Conservation (phyloP, 1,140 invertebrate species). For the Mycetomoellerius zeteki region DNA sequence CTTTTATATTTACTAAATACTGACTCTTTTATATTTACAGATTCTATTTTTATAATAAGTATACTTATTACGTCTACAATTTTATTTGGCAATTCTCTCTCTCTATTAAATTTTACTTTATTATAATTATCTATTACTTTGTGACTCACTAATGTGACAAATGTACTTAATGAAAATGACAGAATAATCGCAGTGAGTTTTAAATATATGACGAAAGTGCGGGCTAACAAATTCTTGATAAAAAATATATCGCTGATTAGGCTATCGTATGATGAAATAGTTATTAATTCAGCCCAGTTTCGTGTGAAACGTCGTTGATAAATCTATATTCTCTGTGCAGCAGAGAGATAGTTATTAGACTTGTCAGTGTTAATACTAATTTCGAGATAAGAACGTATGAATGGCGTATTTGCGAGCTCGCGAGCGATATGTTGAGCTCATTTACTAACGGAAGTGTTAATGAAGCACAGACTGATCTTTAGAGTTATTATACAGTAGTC, state of each 20-base stretch:
- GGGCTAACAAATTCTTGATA: not conserved
- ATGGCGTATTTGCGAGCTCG: constrained; percentile 45
- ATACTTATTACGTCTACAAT: not conserved
- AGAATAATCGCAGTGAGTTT: not conserved
- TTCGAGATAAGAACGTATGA: constrained; percentile 30
- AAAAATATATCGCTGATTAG: constrained; percentile 35
- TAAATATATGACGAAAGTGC: constrained; percentile 20
- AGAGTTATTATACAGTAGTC: constrained; percentile 67
- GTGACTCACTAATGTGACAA: no score
- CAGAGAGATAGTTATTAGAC: constrained; percentile 5
- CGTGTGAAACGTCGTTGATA: not conserved
- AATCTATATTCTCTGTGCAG: constrained; percentile 33
- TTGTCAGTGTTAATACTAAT: constrained; percentile 26
- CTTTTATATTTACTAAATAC: no score
- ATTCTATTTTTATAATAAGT: no score
- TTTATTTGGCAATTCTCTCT: not conserved
- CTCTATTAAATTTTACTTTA: no score
- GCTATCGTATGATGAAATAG: not conserved
- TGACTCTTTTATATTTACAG: no score
- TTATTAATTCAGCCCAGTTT: constrained; percentile 15
- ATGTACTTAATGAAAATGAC: not conserved
- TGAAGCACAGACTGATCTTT: constrained; percentile 72
- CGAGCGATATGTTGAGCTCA: constrained; percentile 40
- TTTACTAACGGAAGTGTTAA: constrained; percentile 60
- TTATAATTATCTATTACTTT: not conserved